These are phyloP conservation scores for Drepanosiphum platanoidis DNA, from an alignment of 2,888 invertebrate species.

Conservation along the genomic window DNA sequence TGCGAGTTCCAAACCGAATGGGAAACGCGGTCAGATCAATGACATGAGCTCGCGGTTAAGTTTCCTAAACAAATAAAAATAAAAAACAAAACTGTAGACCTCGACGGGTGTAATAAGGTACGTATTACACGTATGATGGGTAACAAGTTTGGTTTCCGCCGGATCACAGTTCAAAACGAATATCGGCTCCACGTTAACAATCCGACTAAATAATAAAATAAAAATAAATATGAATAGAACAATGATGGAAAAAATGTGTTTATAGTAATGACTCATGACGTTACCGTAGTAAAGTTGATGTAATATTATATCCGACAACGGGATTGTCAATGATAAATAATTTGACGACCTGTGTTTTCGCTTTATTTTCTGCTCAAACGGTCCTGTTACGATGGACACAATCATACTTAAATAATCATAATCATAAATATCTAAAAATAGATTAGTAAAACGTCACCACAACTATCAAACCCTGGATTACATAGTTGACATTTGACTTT, in stretches of 20 bases:
- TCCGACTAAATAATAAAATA: background rate
- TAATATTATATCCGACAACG: background rate
- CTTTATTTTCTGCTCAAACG: background rate
- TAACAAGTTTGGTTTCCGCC: slow-evolving; percentile 11
- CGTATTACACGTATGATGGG: background rate
- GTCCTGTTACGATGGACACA: background rate
- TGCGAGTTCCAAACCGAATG: background rate
- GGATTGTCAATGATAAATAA: background rate
- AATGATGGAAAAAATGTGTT: background rate
- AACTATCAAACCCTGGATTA: too few species aligned
- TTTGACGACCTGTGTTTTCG: background rate
- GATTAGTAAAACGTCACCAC: too few species aligned
- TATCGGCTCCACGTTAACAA: background rate
- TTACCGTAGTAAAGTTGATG: background rate
- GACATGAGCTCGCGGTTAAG: background rate
- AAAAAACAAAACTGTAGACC: background rate
- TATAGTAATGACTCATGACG: background rate
- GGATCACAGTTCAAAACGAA: background rate
- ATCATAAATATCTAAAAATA: too few species aligned
- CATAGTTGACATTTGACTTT: too few species aligned
- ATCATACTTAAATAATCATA: too few species aligned
- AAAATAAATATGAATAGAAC: background rate
- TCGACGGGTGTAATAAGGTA: background rate
- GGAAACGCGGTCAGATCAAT: slow-evolving; percentile 13
- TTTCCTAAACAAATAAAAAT: slow-evolving; percentile 19